Evolutionary conservation across 2,113 vertebrate species (phyloP), one percentile per base, ranked within the genome.

Genomic region (Stegostoma tigrinum): DNA sequence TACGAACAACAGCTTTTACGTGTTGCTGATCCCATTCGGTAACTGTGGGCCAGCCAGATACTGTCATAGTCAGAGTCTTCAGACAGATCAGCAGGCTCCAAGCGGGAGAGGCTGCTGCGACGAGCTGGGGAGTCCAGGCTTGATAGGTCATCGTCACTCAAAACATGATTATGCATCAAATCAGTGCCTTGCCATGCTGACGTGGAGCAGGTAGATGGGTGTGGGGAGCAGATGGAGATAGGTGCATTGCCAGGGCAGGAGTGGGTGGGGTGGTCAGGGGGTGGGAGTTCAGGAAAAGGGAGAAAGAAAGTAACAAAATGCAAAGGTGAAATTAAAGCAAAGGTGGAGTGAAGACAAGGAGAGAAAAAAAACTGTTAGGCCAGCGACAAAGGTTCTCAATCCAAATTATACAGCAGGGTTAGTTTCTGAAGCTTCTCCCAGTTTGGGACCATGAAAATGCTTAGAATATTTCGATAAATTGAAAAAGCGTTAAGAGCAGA

Each of bases 11-110:
- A 99, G 98, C 99, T 99, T 98, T 99, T 99, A 98, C 99, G 99
- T 97, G 99, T 98, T 97, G 99, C 98, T 96, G 99, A 98, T 96
- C 98, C 99, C 98, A 98, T 99, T 98, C 99, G 98, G 98, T 99
- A 99, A 99, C 98, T 99, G 98, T 99, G 99, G 98, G 98, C 98
- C 98, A 98, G 99, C 99, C 99, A 99, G 98, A 99, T 98, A 98
- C 98, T 99, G 98, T 99, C 99, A 98, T 98, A 99, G 98, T 99
- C 99, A 97, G 99, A 99, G 98, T 99, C 99, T 98, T 99, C 99
- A 96, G 99, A 99, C 97, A 99, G 98, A 98, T 99, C 99, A 97
- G 99, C 99, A 98, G 98, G 98, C 97, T 99, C 99, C 97, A 99
- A 98, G 97, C 99, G 98, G 86, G 99, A 99, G 97, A 99, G 98